Conservation (phyloP, 2,888 invertebrate genomes). For the Melinaea marsaeus region DNA sequence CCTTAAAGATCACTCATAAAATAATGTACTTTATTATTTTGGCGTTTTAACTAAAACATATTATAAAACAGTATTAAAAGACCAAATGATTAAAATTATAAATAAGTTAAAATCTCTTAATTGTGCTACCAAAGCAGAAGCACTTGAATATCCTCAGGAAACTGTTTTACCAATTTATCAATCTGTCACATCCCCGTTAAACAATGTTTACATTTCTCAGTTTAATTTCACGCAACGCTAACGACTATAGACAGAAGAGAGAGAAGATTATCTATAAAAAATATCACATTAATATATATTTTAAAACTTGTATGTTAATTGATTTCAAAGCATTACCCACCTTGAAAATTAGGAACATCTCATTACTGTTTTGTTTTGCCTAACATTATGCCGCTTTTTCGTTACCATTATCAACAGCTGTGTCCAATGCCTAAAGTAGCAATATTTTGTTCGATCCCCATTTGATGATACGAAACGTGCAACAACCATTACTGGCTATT, state of each 20-base stretch:
- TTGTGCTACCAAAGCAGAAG: background rate
- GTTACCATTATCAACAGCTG: slow-evolving; percentile 1
- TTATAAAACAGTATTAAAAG: slow-evolving; percentile 1
- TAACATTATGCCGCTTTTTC: background rate
- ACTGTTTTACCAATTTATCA: slow-evolving; percentile 17
- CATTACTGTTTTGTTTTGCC: background rate
- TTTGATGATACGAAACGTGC: slow-evolving; percentile 1
- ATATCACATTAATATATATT: too few species aligned
- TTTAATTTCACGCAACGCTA: slow-evolving; percentile 26
- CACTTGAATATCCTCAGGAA: slow-evolving; percentile 6
- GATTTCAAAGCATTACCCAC: too few species aligned
- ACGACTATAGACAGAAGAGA: slow-evolving; percentile 12
- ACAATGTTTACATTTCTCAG: slow-evolving; percentile 23
- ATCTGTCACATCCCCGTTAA: slow-evolving; percentile 14
- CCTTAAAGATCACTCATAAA: too few species aligned
- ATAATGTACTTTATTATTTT: too few species aligned
- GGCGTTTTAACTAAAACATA: too few species aligned
- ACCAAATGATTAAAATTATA: background rate
- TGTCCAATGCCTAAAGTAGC: background rate
- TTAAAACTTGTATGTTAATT: too few species aligned
- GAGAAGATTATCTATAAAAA: slow-evolving; percentile 8
- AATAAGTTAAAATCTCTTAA: slow-evolving; percentile 1
- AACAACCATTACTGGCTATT: background rate
- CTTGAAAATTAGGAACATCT: background rate
- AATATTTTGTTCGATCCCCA: slow-evolving; percentile 1